phyloP scores from a whole-genome alignment of 2,113 vertebrate genomes.

The Myiagra hebetior region DNA sequence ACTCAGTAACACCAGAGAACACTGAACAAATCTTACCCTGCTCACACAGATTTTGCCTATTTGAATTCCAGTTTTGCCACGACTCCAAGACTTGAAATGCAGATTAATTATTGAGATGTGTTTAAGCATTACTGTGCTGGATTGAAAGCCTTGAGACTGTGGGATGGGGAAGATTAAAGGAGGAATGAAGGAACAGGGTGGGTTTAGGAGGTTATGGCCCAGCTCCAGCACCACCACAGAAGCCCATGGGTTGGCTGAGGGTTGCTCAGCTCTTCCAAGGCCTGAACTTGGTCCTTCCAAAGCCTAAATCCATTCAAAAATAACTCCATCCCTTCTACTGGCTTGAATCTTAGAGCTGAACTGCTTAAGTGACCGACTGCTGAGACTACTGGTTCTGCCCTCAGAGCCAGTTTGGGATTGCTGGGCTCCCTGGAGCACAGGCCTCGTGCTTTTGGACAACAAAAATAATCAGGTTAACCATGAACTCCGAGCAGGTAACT shows the following conservation, averaged over 20 bases:
- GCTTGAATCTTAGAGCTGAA: background rate
- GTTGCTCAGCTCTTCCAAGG: background rate
- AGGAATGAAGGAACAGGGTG: background rate
- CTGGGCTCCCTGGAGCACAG: background rate
- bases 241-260: background rate
- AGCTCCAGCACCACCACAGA: background rate
- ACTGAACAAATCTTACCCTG: background rate
- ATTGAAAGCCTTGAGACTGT: background rate
- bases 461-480: accelerated
- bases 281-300: background rate
- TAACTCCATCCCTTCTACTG: background rate
- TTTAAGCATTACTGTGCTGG: background rate
- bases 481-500: background rate
- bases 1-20: background rate
- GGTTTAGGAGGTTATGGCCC: background rate
- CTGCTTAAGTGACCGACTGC: accelerated
- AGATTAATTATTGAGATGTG: background rate
- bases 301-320: background rate
- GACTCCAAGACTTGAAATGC: conserved; percentile 12
- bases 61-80: conserved; percentile 11
- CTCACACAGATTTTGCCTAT: background rate
- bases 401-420: background rate
- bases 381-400: background rate
- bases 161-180: background rate
- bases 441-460: background rate